Base-by-base conservation (phyloP, 2,888 invertebrate genomes). In the Argyresthia goedartella region DNA sequence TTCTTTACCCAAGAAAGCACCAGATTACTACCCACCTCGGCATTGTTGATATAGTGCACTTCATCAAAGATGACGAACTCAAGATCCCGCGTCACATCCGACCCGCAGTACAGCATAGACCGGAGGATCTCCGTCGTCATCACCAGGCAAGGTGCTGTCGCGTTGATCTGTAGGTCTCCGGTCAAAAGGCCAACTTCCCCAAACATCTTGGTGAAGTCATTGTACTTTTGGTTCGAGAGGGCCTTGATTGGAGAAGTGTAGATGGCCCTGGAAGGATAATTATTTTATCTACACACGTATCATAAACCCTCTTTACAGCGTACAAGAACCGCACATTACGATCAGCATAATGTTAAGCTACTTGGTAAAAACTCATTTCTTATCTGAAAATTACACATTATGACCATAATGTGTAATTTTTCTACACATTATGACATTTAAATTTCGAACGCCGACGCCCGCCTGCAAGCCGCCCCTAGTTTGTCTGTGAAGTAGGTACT, bases 181-280 rank as follows among this genome's bases (percentile, higher is more conserved):
- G 98, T 98, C 25, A 98, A 90, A 0, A 98, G 86, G 0, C 98
- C 98, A 4, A 98, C 97, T 68, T 97, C 96, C 15, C 93, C 92
- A 68, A 99, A 99, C 52, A 91, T 92, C 53, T 91, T 91, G 73
- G 95, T 97, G 76, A 99, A 99, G 68, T 99, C 99, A 34, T 98
- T 91, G 81, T 96, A 99, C 75, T 99, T 99, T 74, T 99, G 99
- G 87, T 99, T 99, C 0, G 99, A 99, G 1, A 99, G 81, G 0
- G 99, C 99, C 85, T 99, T 99, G 59, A 99, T 99, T 0, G 99
- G 99, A 0, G 99, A 99, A 0, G 99, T 99, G 78, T 99, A 99
- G 57, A 99, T 95, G 1, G 95, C 91, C 63, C 95, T 91, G 66
- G n/a, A 62, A 63, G n/a, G 11, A 34, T 34, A 16, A 11, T 14